Evolutionary conservation across 2,113 vertebrate species (phyloP), one percentile per base, ranked within the genome.

Genomic region (Calyptomena viridis): DNA sequence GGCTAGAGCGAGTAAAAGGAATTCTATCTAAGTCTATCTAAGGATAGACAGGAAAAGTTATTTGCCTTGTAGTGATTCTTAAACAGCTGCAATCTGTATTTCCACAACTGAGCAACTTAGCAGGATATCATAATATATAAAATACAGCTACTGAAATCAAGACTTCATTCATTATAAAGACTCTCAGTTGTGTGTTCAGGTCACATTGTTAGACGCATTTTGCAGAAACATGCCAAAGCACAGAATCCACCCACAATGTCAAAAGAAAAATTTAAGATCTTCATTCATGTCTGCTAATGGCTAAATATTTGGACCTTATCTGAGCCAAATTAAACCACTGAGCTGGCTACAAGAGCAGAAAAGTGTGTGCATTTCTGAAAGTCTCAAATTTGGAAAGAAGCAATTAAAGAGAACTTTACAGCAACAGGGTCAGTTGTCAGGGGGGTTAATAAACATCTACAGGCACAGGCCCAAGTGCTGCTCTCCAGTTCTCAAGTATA

Each of bases 21-120:
- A 74, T 81, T 90, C 73, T 81, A 24, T 59, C 75, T 87, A 59
- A 80, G 28, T n/a, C n/a, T n/a, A n/a, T n/a, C n/a, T n/a, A n/a
- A 31, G 21, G 46, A 77, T 14, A 85, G n/a, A 66, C 40, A 86
- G 35, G 44, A 89, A 95, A 92, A 96, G 84, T 87, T 89, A 94
- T 84, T 96, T 95, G 71, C 14, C 68, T 79, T 94, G 49, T 53
- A 95, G 94, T 92, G 86, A 94, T 94, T 96, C 88, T 71, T 96
- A 60, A 91, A 89, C 80, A 96, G 79, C 66, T 90, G 76, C 72
- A 78, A n/a, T 82, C 60, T 40, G 13, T 90, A 69, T 95, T 96
- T 96, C 82, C 28, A 76, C 63, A 96, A 82, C 68, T 23, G 13
- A 79, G 59, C 50, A 88, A 46, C 56, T 95, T 91, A 96, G 85